A percentile compares a stretch with the other conserved stretches of the same genome.
phyloP scores from a whole-genome alignment of 2,797 vertebrate species.

The Bradypus variegatus region DNA sequence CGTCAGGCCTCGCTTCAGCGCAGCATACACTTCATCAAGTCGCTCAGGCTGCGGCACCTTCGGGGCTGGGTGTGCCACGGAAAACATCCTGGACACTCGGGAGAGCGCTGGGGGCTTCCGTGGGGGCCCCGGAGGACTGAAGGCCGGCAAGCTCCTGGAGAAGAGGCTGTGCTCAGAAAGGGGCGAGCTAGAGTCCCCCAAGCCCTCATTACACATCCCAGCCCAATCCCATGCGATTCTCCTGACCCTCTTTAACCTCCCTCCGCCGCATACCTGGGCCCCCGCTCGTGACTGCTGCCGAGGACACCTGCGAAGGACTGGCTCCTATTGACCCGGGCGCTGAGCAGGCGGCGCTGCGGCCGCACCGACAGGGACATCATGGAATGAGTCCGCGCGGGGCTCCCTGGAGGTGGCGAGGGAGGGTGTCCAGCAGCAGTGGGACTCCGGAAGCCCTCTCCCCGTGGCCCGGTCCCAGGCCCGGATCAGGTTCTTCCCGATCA shows the following conservation, averaged over 20 bases:
- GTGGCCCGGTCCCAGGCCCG: neutral
- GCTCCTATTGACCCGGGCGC: slow-evolving; percentile 92
- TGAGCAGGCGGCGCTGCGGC: slow-evolving; percentile 82
- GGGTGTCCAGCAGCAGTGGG: slow-evolving; percentile 25
- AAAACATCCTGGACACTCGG: slow-evolving; percentile 93
- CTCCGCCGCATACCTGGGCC: slow-evolving; percentile 79
- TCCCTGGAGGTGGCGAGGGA: slow-evolving; percentile 76
- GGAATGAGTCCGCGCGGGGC: slow-evolving; percentile 86
- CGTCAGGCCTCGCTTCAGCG: slow-evolving; percentile 91
- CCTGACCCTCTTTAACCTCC: neutral
- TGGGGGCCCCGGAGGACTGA: slow-evolving; percentile 85
- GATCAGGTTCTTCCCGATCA: neutral
- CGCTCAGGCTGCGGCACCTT: slow-evolving; percentile 94
- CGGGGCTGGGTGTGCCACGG: slow-evolving; percentile 85
- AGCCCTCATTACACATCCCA: neutral
- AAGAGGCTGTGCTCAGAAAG: slow-evolving; percentile 42
- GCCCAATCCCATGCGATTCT: neutral
- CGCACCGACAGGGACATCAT: slow-evolving; percentile 95
- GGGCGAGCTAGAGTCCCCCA: neutral
- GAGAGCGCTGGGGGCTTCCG: slow-evolving; percentile 83
- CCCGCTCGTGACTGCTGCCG: slow-evolving; percentile 80
- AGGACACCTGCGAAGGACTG: slow-evolving; percentile 96
- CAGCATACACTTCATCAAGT: slow-evolving; percentile 89
- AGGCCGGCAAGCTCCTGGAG: slow-evolving; percentile 83
- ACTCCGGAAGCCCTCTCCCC: slow-evolving; percentile 18